Percentiles rank a stretch among this genome's conserved stretches.
Conservation (phyloP, 1,140 invertebrate species). For the Pogonus chalceus region DNA sequence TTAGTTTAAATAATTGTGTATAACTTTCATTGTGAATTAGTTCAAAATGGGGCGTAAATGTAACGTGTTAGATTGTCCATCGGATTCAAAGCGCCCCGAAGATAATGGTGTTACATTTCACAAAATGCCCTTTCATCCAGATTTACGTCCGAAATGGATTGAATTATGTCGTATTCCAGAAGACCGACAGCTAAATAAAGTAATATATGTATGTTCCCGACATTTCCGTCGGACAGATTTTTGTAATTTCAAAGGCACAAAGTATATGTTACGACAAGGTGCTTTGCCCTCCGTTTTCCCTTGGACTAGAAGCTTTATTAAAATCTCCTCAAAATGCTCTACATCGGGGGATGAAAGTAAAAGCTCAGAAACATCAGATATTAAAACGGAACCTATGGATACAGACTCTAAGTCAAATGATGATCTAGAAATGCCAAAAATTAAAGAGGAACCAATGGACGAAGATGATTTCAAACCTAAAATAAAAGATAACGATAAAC, state of each 20-base stretch:
- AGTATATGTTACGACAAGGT: conserved; percentile 44
- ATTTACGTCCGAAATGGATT: conserved; percentile 30
- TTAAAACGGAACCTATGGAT: neutral
- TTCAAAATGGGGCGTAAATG: conserved; percentile 32
- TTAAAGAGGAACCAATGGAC: no score
- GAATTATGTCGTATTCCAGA: conserved; percentile 29
- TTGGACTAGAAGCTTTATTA: conserved; percentile 25
- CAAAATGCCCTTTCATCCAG: conserved; percentile 30
- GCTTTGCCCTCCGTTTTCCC: conserved; percentile 41
- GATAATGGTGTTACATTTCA: conserved; percentile 34
- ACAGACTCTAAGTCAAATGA: no score
- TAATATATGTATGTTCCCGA: conserved; percentile 48
- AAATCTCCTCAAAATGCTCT: neutral
- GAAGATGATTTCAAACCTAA: no score
- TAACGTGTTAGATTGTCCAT: conserved; percentile 28
- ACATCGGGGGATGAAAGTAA: conserved; percentile 13
- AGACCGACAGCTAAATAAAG: conserved; percentile 42
- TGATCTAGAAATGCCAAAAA: no score
- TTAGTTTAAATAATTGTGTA: no score
- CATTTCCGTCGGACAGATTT: conserved; percentile 54
- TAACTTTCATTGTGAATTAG: no score
- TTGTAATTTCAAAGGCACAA: conserved; percentile 45
- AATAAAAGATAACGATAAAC: no score
- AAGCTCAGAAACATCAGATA: conserved; percentile 7
- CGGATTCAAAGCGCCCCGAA: conserved; percentile 27